phyloP scores from a whole-genome alignment of 1,140 invertebrate genomes.

The Cylas formicarius region DNA sequence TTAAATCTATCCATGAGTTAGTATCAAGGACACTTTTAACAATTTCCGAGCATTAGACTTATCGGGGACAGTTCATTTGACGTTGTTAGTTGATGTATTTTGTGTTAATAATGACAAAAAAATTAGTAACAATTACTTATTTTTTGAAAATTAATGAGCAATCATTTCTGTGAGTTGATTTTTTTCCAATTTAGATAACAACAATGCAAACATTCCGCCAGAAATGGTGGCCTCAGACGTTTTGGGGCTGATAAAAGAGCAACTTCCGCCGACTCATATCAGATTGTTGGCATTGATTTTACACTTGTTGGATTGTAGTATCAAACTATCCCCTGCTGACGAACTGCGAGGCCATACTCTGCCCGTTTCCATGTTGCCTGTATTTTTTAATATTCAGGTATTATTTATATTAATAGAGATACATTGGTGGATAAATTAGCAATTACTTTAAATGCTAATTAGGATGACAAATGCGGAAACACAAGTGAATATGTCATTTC shows the following conservation, averaged over 20 bases:
- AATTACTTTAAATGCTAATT: not conserved
- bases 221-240: constrained; percentile 44
- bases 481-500: not conserved
- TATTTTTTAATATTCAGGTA: constrained; percentile 46
- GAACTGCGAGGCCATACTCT: constrained; percentile 44
- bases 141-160: too few relatives aligned
- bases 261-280: constrained; percentile 41
- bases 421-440: not conserved
- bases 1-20: too few relatives aligned
- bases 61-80: too few relatives aligned
- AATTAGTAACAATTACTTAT: too few relatives aligned
- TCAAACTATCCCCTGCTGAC: constrained; percentile 42
- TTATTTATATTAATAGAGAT: constrained; percentile 8
- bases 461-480: not conserved
- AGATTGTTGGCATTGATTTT: constrained; percentile 39
- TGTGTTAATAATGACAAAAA: not conserved
- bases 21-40: too few relatives aligned
- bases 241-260: constrained; percentile 43
- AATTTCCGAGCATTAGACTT: too few relatives aligned
- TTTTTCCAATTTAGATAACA: constrained; percentile 26
- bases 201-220: constrained; percentile 37
- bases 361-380: constrained; percentile 43
- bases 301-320: constrained; percentile 41
- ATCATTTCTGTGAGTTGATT: too few relatives aligned
- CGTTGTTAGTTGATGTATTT: not conserved